Percentiles rank a stretch among this genome's conserved stretches.
phyloP scores from a whole-genome alignment of 1,140 invertebrate genomes.

The Dendrolimus kikuchii region DNA sequence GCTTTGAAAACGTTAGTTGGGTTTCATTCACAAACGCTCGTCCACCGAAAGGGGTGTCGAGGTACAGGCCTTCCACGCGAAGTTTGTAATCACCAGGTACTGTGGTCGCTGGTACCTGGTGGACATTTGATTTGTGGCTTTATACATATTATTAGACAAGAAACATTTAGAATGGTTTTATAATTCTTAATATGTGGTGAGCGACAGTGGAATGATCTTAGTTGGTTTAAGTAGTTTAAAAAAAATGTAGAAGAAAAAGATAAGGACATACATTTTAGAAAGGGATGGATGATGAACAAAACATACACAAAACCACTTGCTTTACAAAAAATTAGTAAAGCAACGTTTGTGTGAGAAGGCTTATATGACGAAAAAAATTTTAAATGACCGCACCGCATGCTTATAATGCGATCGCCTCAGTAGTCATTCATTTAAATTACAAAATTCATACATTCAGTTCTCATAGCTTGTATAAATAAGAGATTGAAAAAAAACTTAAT shows the following conservation, averaged over 20 bases:
- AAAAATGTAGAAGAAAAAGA: too few relatives aligned
- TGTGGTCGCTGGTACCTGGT: conserved; percentile 85
- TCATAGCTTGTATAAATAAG: neutral
- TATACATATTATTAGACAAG: too few relatives aligned
- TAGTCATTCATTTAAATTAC: neutral
- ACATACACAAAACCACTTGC: too few relatives aligned
- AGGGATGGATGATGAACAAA: too few relatives aligned
- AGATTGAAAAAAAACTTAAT: neutral
- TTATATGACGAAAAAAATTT: neutral
- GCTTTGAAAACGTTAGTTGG: conserved; percentile 79
- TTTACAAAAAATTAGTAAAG: too few relatives aligned
- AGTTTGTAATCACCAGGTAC: conserved; percentile 88
- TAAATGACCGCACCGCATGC: too few relatives aligned
- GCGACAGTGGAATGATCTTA: too few relatives aligned
- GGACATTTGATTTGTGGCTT: neutral
- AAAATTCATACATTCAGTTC: neutral
- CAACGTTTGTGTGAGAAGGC: neutral
- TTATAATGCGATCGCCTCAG: neutral
- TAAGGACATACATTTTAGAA: too few relatives aligned
- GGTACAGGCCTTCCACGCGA: conserved; percentile 89
- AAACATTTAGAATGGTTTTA: too few relatives aligned
- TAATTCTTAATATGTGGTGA: too few relatives aligned
- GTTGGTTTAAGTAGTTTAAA: too few relatives aligned
- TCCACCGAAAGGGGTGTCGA: conserved; percentile 85
- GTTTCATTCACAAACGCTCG: conserved; percentile 90